A percentile compares a stretch with the other conserved stretches of the same genome.
These are phyloP conservation scores for Lissonota sp. DNA, from an alignment of 2,888 invertebrate genomes.

Conservation along the genomic window DNA sequence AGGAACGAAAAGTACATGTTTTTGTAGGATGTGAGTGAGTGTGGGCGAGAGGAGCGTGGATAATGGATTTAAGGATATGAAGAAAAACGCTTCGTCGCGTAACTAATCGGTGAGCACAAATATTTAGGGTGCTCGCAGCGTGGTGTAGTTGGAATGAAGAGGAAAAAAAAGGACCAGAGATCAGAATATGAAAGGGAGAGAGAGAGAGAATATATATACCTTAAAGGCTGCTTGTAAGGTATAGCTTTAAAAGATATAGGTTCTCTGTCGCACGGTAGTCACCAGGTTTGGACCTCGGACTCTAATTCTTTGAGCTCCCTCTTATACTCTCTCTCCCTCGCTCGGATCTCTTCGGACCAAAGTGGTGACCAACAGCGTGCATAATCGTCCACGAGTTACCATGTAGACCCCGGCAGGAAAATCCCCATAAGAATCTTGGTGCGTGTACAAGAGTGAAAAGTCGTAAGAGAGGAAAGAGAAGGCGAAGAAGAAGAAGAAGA, in stretches of 20 bases:
- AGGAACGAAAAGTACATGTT: conserved; percentile 18
- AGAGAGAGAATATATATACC: background rate
- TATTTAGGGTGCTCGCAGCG: conserved; percentile 70
- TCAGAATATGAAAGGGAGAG: conserved; percentile 6
- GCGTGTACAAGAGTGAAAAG: conserved; percentile 33
- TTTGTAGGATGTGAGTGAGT: background rate
- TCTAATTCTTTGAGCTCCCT: conserved; percentile 44
- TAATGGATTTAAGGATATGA: conserved; percentile 33
- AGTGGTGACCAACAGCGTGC: conserved; percentile 56
- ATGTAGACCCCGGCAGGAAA: conserved; percentile 15
- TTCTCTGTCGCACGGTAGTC: conserved; percentile 70
- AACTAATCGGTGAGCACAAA: conserved; percentile 75
- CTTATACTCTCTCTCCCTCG: too few relatives aligned
- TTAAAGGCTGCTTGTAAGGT: background rate
- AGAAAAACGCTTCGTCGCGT: conserved; percentile 65
- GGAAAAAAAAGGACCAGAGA: conserved; percentile 39
- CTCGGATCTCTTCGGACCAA: background rate
- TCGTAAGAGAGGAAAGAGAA: conserved; percentile 22
- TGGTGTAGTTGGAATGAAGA: conserved; percentile 15
- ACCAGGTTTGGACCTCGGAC: conserved; percentile 61
- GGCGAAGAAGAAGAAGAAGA: conserved; percentile 28
- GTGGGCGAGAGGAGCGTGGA: conserved; percentile 46
- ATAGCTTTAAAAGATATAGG: conserved; percentile 11
- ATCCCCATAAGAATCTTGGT: conserved; percentile 32
- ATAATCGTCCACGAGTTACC: conserved; percentile 57